Evolutionary conservation across 2,797 vertebrate genomes (phyloP), one percentile per base, ranked within the genome.

Genomic region (Brotula barbata): DNA sequence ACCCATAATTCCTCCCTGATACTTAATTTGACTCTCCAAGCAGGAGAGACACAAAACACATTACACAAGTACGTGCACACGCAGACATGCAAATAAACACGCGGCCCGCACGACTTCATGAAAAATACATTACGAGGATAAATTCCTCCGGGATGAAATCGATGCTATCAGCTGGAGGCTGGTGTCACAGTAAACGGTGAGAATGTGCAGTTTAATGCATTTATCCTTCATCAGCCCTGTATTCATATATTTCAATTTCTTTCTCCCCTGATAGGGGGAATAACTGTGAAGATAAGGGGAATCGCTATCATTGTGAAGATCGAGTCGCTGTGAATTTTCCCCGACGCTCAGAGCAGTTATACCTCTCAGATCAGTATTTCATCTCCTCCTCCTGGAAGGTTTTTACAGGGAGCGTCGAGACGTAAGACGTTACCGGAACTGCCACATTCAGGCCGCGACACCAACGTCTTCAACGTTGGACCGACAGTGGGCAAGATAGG

Each of bases 1-100:
- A 68, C 61, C 67, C 76, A 71, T 83, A 88, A 87, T 88, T 85
- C 85, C 81, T 82, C 59, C 64, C 66, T 64, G 71, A 77, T 87
- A 62, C 68, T 77, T 79, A 68, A 88, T 87, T 80, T 75, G 80
- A 75, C 81, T 58, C 61, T 73, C 63, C 20, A 68, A 78, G 54
- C 39, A 39, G 33, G 34, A 52, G 59, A 67, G 71, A 75, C 51
- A 62, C 70, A 79, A 64, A 48, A 56, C 28, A 75, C 49, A 39
- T 67, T 37, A 59, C 25, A 33, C 56, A 48, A 39, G n/a, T 8
- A 33, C 19, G 33, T 52, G 33, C 2, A 33, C 40, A 50, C 33
- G 5, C 43, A 14, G 22, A 6, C 57, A 15, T 34, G 5, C n/a
- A 13, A 36, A 21, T 22, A n/a, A n/a, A n/a, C n/a, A n/a, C n/a